These are phyloP conservation scores for Drosophila trichaetosa DNA, from an alignment of 2,888 invertebrate genomes.

Conservation along the genomic window DNA sequence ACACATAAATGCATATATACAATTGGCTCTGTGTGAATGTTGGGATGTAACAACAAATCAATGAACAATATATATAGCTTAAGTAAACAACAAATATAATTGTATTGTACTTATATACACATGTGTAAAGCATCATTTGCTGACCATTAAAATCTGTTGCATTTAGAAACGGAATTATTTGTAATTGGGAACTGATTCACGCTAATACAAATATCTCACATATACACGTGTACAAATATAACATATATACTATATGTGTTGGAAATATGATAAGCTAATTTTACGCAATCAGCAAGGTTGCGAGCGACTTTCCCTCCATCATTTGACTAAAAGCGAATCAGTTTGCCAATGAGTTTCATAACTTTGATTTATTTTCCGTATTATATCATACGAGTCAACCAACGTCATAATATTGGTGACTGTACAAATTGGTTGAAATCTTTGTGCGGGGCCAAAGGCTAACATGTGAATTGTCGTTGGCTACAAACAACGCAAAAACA, in stretches of 20 bases:
- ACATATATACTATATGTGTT: slow-evolving; percentile 4
- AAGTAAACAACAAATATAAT: slow-evolving; percentile 20
- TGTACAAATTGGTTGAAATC: slow-evolving; percentile 56
- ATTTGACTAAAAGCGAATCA: slow-evolving; percentile 32
- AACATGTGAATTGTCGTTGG: slow-evolving; percentile 32
- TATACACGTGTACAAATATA: not conserved
- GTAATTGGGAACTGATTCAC: slow-evolving; percentile 9
- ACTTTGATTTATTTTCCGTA: slow-evolving; percentile 14
- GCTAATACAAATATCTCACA: slow-evolving; percentile 17
- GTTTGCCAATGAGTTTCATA: slow-evolving; percentile 38
- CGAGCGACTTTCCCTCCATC: slow-evolving; percentile 15
- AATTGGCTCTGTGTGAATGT: slow-evolving; percentile 7
- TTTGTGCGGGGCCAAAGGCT: slow-evolving; percentile 28
- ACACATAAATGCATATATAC: not conserved
- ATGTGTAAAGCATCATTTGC: slow-evolving; percentile 21
- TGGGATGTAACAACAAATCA: slow-evolving; percentile 22
- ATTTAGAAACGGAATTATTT: slow-evolving; percentile 14
- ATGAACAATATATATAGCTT: slow-evolving; percentile 38
- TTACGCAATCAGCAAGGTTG: slow-evolving; percentile 46
- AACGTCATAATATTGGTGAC: slow-evolving; percentile 26
- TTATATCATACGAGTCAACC: not conserved
- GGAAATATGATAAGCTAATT: slow-evolving; percentile 61
- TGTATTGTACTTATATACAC: slow-evolving; percentile 30
- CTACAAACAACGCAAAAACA: slow-evolving; percentile 19
- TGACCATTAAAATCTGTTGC: slow-evolving; percentile 39